A percentile compares a stretch with the other conserved stretches of the same genome.
Evolutionary conservation across 2,888 invertebrate species (phyloP).

Genomic region (Euspilapteryx auroguttella): DNA sequence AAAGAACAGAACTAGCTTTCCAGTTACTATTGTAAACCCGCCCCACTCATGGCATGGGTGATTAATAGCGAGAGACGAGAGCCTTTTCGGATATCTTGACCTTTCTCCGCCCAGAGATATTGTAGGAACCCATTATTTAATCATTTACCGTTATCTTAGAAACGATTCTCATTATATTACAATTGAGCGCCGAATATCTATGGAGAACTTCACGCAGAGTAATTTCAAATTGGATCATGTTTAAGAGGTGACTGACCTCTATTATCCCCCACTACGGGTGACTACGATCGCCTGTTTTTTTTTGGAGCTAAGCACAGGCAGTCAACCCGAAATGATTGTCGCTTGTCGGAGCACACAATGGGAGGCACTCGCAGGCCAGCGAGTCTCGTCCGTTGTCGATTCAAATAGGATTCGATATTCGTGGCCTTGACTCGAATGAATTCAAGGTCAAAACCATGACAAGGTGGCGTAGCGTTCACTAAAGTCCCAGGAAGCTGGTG

Average conservation of each 20-base stretch:
- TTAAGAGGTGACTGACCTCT: constrained; percentile 36
- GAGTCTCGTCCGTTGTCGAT: constrained; percentile 12
- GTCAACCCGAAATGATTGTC: constrained; percentile 40
- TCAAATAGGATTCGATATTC: constrained; percentile 18
- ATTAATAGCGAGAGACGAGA: neutral
- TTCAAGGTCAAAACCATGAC: constrained; percentile 30
- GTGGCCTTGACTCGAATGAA: constrained; percentile 37
- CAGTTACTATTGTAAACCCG: no score
- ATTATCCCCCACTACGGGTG: constrained; percentile 23
- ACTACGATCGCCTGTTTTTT: constrained; percentile 9
- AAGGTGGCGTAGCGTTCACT: constrained; percentile 10
- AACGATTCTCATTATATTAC: constrained; percentile 1
- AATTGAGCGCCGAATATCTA: neutral
- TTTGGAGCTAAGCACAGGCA: constrained; percentile 24
- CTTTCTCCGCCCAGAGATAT: neutral
- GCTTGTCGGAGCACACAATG: constrained; percentile 24
- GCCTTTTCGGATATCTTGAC: neutral
- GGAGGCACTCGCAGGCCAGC: constrained; percentile 24
- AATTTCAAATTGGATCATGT: constrained; percentile 41
- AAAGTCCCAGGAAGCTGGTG: constrained; percentile 10
- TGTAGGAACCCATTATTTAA: neutral
- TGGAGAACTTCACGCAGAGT: constrained; percentile 15
- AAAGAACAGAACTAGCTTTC: no score
- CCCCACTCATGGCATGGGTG: no score
- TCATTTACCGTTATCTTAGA: neutral